These are phyloP conservation scores for Holothuria leucospilota DNA, from an alignment of 53 echinoderm and acorn worm genomes.

Conservation along the genomic window DNA sequence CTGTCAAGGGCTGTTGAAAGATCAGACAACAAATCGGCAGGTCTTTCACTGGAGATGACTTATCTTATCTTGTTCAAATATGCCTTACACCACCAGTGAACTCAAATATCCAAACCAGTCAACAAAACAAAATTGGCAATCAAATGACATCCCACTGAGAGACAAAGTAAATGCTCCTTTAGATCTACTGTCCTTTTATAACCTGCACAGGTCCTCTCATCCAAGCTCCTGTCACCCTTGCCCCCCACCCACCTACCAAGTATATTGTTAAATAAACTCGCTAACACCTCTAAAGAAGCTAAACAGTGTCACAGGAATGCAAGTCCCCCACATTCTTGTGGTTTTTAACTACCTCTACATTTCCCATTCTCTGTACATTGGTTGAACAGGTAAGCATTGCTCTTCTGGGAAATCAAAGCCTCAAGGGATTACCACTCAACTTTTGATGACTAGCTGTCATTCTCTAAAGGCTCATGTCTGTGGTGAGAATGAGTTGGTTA, in stretches of 20 bases:
- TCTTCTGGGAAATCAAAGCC: constrained; percentile 26
- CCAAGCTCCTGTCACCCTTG: not conserved
- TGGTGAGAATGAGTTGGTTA: constrained; percentile 13
- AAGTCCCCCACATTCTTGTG: constrained; percentile 31
- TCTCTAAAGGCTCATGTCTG: not conserved
- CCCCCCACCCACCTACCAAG: constrained; percentile 32
- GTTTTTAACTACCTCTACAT: not conserved
- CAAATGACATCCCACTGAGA: constrained; percentile 15
- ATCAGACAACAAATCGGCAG: not conserved
- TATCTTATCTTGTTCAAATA: constrained; percentile 33
- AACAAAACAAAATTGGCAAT: constrained; percentile 35
- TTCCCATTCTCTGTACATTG: not conserved
- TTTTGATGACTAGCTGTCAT: constrained; percentile 25
- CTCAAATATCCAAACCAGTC: not conserved
- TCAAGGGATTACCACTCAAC: not conserved
- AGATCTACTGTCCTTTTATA: constrained; percentile 4
- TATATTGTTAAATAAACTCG: constrained; percentile 27
- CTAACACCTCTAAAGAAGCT: constrained; percentile 26
- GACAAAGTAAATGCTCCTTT: not conserved
- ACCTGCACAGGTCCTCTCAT: not conserved
- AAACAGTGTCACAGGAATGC: constrained; percentile 30
- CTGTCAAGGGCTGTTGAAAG: constrained; percentile 22
- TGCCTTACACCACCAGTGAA: constrained; percentile 4
- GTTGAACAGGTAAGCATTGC: constrained; percentile 24
- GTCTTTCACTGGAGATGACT: constrained; percentile 10